phyloP scores from a whole-genome alignment of 2,797 vertebrate genomes.

The Champsocephalus gunnari region DNA sequence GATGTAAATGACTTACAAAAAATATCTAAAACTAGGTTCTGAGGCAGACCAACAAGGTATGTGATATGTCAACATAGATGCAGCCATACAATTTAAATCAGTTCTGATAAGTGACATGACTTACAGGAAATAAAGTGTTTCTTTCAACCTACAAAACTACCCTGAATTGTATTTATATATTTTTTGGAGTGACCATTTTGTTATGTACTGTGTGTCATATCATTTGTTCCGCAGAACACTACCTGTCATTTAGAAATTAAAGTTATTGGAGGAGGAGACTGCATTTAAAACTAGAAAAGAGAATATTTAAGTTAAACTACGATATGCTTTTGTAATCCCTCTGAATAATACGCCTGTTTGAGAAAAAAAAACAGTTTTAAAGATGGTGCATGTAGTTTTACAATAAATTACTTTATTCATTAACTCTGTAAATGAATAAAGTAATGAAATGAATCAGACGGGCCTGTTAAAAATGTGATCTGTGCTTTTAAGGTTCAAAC shows the following conservation, averaged over 20 bases:
- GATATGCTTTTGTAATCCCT: neutral
- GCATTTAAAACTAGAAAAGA: neutral
- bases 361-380: neutral
- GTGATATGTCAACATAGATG: constrained; percentile 9
- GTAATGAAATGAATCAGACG: constrained; percentile 18
- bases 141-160: neutral
- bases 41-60: constrained; percentile 14
- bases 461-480: constrained; percentile 25
- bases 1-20: constrained; percentile 13
- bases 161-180: constrained; percentile 1
- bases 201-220: neutral
- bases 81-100: constrained; percentile 3
- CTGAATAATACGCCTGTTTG: neutral
- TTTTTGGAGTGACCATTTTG: neutral
- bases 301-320: neutral
- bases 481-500: constrained; percentile 35
- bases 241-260: constrained; percentile 10
- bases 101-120: constrained; percentile 1
- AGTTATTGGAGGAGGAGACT: neutral
- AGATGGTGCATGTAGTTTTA: constrained; percentile 2
- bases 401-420: neutral
- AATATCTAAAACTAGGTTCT: constrained; percentile 4
- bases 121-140: neutral
- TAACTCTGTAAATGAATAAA: constrained; percentile 15
- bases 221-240: constrained; percentile 6